Evolutionary conservation across 2,797 vertebrate genomes (phyloP).

Genomic region (Ptychadena robeensis): DNA sequence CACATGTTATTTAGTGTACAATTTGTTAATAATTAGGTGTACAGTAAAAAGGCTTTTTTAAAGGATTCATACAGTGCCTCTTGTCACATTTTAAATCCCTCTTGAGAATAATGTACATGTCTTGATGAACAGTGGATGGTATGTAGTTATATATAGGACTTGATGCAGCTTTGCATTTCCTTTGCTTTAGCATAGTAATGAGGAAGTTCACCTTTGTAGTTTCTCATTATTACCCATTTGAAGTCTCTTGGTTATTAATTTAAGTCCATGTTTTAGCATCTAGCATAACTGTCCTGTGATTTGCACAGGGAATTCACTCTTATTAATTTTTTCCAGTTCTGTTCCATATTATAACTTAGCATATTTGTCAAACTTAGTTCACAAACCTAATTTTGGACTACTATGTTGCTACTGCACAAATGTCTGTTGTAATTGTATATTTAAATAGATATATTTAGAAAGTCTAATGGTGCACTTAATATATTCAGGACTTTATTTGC

Average conservation of each 20-base stretch:
- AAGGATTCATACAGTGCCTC: too few species aligned
- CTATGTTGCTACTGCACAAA: not conserved
- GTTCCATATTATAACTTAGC: not conserved
- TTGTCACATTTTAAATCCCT: not conserved
- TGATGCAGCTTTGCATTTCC: not conserved
- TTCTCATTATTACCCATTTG: not conserved
- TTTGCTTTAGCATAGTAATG: not conserved
- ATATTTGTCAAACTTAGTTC: not conserved
- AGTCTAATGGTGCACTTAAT: too few species aligned
- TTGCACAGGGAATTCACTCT: not conserved
- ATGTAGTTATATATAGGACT: not conserved
- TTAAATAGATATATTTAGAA: not conserved
- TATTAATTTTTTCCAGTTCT: not conserved
- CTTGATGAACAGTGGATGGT: not conserved
- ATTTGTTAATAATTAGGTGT: too few species aligned
- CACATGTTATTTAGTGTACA: too few species aligned
- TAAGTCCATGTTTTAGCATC: not conserved
- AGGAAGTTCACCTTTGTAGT: not conserved
- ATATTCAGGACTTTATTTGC: too few species aligned
- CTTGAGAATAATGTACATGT: not conserved
- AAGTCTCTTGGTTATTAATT: conserved; percentile 2
- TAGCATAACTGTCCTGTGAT: not conserved
- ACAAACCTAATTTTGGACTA: not conserved
- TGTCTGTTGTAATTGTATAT: not conserved
- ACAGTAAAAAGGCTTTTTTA: too few species aligned